These are phyloP conservation scores for Anisognathus igniventris DNA, from an alignment of 2,797 vertebrate genomes.

Conservation along the genomic window DNA sequence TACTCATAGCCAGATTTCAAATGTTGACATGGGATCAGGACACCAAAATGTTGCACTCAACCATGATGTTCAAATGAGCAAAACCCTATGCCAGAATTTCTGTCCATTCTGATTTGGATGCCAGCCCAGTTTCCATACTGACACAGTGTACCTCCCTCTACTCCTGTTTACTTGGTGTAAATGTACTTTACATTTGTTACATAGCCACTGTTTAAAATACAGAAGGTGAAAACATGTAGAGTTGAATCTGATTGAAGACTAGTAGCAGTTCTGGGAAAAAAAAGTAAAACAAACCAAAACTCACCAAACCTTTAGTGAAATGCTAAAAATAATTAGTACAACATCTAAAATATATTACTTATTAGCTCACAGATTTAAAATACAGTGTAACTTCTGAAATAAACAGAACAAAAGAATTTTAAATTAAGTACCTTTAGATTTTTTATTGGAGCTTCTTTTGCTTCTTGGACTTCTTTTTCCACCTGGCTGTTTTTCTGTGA, in stretches of 20 bases:
- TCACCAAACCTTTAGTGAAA: neutral
- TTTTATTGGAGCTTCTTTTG: constrained; percentile 57
- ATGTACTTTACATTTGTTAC: neutral
- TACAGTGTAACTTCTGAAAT: neutral
- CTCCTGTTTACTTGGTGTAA: neutral
- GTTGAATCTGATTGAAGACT: neutral
- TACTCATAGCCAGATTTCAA: neutral
- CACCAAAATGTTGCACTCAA: neutral
- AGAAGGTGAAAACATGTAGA: neutral
- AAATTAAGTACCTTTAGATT: constrained; percentile 54
- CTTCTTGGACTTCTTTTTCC: constrained; percentile 63
- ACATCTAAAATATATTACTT: neutral
- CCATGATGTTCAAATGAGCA: neutral
- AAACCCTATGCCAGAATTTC: neutral
- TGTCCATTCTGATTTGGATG: neutral
- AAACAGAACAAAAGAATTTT: neutral
- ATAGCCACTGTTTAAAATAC: neutral
- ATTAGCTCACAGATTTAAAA: neutral
- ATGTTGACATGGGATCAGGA: neutral
- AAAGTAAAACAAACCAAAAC: neutral
- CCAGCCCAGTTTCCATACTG: neutral
- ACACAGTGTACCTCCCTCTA: neutral
- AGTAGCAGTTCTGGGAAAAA: neutral
- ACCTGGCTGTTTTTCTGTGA: constrained; percentile 21
- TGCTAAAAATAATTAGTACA: neutral